These are phyloP conservation scores for Julus scandinavius DNA, from an alignment of 2,888 invertebrate genomes.

Conservation along the genomic window DNA sequence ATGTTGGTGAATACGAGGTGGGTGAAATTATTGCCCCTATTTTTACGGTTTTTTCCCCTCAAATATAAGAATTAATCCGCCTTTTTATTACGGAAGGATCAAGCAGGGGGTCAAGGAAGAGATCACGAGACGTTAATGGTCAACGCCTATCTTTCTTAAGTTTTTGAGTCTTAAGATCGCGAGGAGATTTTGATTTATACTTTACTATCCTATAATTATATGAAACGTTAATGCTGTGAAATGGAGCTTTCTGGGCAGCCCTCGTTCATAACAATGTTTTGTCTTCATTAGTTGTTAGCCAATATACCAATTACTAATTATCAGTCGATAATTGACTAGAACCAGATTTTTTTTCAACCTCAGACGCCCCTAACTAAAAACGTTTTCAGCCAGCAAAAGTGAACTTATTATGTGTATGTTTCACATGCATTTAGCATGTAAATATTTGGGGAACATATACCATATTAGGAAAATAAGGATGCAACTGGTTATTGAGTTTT, in stretches of 20 bases:
- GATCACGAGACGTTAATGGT: neutral
- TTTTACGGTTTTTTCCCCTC: neutral
- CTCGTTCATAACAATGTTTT: neutral
- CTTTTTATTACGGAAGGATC: neutral
- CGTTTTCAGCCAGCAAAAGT: too few species aligned
- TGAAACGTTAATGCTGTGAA: neutral
- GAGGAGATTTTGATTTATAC: neutral
- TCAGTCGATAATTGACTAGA: neutral
- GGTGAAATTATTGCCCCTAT: slow-evolving; percentile 24
- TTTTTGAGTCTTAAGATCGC: neutral
- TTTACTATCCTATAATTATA: neutral
- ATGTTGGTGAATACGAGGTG: neutral
- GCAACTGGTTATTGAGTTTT: too few species aligned
- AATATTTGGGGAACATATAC: too few species aligned
- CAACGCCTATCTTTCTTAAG: neutral
- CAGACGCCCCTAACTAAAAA: too few species aligned
- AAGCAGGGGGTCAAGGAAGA: neutral
- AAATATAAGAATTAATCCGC: neutral
- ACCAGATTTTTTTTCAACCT: too few species aligned
- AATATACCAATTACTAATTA: neutral
- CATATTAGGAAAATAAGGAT: too few species aligned
- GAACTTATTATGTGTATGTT: too few species aligned
- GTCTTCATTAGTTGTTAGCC: neutral
- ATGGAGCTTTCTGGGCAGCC: neutral
- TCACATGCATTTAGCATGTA: too few species aligned